phyloP scores from a whole-genome alignment of 2,113 vertebrate genomes.

The Baryphthengus martii region DNA sequence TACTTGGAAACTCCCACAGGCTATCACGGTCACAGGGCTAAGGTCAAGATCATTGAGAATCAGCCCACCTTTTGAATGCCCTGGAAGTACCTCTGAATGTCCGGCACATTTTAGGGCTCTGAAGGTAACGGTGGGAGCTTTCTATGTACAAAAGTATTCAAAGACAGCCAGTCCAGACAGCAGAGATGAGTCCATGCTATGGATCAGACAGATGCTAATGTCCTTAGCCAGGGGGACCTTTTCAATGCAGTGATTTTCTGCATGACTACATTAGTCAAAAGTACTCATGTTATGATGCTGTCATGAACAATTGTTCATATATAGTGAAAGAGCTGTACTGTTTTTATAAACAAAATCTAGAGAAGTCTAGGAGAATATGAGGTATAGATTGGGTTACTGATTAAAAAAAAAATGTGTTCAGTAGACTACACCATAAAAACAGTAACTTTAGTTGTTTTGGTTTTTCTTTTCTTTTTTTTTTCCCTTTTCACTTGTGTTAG shows the following conservation, averaged over 20 bases:
- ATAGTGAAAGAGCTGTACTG: not conserved
- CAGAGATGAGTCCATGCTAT: not conserved
- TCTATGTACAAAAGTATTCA: accelerated
- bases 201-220: not conserved
- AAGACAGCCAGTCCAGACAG: not conserved
- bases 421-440: not conserved
- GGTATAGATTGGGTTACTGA: not conserved
- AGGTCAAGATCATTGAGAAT: not conserved
- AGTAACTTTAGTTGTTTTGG: not conserved
- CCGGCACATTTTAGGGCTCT: not conserved
- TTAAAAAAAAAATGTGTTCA: not conserved
- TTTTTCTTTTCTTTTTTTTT: not conserved
- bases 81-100: not conserved
- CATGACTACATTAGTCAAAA: not conserved
- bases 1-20: not conserved
- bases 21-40: not conserved
- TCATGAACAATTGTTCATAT: not conserved
- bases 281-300: not conserved
- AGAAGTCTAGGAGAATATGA: not conserved
- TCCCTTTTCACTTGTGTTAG: not conserved
- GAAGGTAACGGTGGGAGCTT: not conserved
- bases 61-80: not conserved
- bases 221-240: not conserved
- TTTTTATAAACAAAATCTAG: not conserved
- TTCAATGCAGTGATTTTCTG: not conserved